Evolutionary conservation across 2,888 invertebrate species (phyloP).

Genomic region (Chydorus sphaericus): DNA sequence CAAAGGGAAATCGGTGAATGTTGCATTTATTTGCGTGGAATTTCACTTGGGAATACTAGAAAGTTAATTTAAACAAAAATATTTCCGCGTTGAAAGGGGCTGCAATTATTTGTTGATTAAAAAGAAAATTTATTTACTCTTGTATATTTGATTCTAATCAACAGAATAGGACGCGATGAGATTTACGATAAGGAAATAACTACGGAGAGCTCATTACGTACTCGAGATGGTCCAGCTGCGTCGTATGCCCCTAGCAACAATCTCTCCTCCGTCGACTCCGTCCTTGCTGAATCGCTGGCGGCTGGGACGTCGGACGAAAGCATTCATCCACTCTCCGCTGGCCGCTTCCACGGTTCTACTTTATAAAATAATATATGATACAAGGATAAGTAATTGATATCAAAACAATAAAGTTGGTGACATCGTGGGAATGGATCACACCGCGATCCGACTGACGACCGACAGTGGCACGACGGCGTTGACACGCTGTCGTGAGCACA

Average conservation of each 20-base stretch:
- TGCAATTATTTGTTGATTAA: too few relatives aligned
- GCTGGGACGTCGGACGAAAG: slow-evolving; percentile 39
- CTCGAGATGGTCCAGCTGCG: slow-evolving; percentile 59
- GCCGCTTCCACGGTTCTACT: slow-evolving; percentile 50
- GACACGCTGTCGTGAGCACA: not conserved
- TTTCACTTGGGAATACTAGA: too few relatives aligned
- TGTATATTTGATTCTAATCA: not conserved
- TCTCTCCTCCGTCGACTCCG: slow-evolving; percentile 41
- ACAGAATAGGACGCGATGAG: too few relatives aligned
- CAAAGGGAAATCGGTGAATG: too few relatives aligned
- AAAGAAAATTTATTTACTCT: too few relatives aligned
- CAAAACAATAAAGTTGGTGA: not conserved
- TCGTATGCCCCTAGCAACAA: slow-evolving; percentile 47
- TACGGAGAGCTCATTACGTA: too few relatives aligned
- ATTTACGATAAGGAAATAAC: too few relatives aligned
- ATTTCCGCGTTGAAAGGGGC: not conserved
- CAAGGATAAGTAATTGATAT: not conserved
- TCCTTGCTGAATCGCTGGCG: slow-evolving; percentile 36
- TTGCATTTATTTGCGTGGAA: not conserved
- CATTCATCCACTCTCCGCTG: slow-evolving; percentile 53
- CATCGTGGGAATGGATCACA: not conserved
- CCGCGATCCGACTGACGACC: not conserved
- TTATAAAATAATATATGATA: not conserved
- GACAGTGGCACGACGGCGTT: not conserved
- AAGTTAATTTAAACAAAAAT: too few relatives aligned